Conservation (phyloP, 2,113 vertebrate genomes). For the Prionailurus bengalensis region DNA sequence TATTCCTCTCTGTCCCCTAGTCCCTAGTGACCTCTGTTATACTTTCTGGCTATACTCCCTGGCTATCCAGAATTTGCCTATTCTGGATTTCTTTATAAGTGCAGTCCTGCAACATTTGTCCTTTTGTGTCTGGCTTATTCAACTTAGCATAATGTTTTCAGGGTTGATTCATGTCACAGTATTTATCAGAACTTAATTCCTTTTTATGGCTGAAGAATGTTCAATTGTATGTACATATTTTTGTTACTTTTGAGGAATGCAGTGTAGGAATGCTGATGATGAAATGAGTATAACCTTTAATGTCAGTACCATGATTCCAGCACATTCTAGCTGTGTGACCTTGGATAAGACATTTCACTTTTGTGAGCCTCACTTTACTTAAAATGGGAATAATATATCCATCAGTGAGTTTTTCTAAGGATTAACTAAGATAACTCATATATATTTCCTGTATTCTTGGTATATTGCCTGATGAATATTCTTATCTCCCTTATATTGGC, state of each 20-base stretch:
- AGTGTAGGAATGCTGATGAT: background rate
- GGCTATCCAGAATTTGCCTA: background rate
- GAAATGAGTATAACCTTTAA: background rate
- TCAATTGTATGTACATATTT: background rate
- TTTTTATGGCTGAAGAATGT: background rate
- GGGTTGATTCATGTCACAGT: background rate
- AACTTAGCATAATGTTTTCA: background rate
- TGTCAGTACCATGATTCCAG: background rate
- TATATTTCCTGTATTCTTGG: background rate
- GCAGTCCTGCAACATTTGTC: background rate
- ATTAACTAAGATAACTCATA: background rate
- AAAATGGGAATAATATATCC: background rate
- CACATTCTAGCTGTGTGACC: background rate
- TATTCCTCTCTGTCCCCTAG: background rate
- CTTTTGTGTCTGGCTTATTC: background rate
- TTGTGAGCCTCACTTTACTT: constrained; percentile 1
- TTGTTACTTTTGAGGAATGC: background rate
- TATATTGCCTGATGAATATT: background rate
- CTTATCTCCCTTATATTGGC: background rate
- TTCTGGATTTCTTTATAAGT: background rate
- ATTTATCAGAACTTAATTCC: constrained; percentile 12
- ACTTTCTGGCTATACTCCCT: background rate
- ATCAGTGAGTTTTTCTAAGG: background rate
- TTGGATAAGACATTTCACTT: background rate
- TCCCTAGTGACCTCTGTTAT: background rate